Evolutionary conservation across 64 coral and sea anemone genomes (phyloP).

Genomic region (Montipora efflorescens): DNA sequence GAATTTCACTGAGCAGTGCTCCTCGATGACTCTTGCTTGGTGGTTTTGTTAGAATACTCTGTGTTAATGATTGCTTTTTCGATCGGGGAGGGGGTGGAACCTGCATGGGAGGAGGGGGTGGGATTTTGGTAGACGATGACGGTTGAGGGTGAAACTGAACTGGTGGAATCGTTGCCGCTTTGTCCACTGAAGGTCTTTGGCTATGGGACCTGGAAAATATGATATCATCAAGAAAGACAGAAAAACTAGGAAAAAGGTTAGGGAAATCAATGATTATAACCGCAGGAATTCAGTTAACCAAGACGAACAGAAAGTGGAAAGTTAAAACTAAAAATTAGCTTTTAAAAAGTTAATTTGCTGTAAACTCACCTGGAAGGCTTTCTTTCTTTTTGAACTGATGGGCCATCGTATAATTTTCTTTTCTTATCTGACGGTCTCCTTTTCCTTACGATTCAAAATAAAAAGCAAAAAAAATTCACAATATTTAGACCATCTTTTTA

Average conservation of each 20-base stretch:
- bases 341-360: no score
- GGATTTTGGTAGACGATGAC: slow-evolving; percentile 20
- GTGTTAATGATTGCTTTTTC: neutral
- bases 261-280: no score
- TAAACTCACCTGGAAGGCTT: slow-evolving; percentile 7
- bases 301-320: neutral
- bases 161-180: neutral
- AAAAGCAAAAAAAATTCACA: neutral
- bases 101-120: slow-evolving; percentile 11
- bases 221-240: no score
- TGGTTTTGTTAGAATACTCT: neutral
- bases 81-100: slow-evolving; percentile 2
- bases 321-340: no score
- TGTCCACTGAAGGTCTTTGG: slow-evolving; percentile 12
- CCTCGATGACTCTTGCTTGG: neutral
- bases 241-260: no score
- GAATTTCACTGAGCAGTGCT: slow-evolving; percentile 49
- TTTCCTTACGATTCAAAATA: neutral
- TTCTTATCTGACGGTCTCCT: slow-evolving; percentile 13
- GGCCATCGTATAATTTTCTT: neutral
- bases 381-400: neutral
- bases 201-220: neutral
- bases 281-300: no score
- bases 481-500: neutral
- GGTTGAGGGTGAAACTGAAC: neutral